Percentiles rank a stretch among this genome's conserved stretches.
These are phyloP conservation scores for Manis crassicaudata DNA, from an alignment of 2,797 vertebrate species.

Conservation along the genomic window DNA sequence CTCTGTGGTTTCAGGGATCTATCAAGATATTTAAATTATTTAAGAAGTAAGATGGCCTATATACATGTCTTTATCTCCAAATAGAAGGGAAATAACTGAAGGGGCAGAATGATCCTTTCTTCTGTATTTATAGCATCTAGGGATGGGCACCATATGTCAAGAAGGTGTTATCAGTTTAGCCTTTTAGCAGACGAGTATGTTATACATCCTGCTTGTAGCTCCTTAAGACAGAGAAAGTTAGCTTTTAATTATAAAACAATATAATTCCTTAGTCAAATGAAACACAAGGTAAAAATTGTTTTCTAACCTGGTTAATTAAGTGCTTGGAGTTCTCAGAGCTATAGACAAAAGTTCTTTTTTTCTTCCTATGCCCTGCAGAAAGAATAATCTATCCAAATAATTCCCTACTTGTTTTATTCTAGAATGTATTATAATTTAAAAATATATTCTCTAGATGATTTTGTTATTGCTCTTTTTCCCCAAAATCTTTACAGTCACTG, in stretches of 20 bases:
- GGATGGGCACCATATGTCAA: background rate
- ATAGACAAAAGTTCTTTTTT: background rate
- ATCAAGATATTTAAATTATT: background rate
- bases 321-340: background rate
- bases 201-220: background rate
- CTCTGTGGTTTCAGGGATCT: background rate
- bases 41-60: background rate
- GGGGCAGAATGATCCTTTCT: background rate
- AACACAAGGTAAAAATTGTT: slow-evolving; percentile 17
- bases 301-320: slow-evolving; percentile 12
- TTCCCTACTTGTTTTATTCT: background rate
- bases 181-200: background rate
- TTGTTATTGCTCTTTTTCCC: background rate
- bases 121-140: background rate
- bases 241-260: slow-evolving; percentile 29
- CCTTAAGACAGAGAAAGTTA: background rate
- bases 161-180: background rate
- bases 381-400: background rate
- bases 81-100: background rate
- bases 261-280: slow-evolving; percentile 34
- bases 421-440: slow-evolving; percentile 16
- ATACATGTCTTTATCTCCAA: background rate
- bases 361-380: background rate
- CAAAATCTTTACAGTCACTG: background rate
- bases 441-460: background rate